Percentiles rank a stretch among this genome's conserved stretches.
Conservation (phyloP, 1,140 invertebrate species). For the Conus ventricosus region DNA sequence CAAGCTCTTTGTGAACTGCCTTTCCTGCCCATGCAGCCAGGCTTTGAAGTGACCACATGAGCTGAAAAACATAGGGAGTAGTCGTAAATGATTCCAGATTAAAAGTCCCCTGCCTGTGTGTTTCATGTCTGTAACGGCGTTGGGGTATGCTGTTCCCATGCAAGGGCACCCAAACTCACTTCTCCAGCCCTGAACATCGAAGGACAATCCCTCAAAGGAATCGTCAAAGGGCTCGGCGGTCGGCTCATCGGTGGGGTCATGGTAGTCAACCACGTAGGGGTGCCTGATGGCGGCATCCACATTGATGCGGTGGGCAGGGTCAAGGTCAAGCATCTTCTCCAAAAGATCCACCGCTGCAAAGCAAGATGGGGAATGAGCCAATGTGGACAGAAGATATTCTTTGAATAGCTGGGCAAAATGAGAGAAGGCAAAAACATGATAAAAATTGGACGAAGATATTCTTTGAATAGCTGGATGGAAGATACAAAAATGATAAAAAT, state of each 20-base stretch:
- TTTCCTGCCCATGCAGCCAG: too few relatives aligned
- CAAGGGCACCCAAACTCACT: conserved; percentile 75
- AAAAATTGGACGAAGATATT: not conserved
- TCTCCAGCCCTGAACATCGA: conserved; percentile 95
- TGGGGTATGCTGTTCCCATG: too few relatives aligned
- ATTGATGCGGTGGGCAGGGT: conserved; percentile 94
- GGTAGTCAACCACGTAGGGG: conserved; percentile 89
- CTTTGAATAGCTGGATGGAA: too few relatives aligned
- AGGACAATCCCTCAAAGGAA: conserved; percentile 95
- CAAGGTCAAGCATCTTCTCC: conserved; percentile 95
- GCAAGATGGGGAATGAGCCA: not conserved
- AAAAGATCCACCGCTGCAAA: conserved; percentile 90
- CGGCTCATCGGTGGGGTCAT: conserved; percentile 95
- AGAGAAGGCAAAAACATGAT: not conserved
- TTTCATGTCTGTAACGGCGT: too few relatives aligned
- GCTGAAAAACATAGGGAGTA: too few relatives aligned
- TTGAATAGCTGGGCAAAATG: too few relatives aligned
- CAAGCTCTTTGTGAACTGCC: too few relatives aligned
- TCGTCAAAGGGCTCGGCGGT: conserved; percentile 91
- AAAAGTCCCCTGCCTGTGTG: not conserved
- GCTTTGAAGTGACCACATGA: too few relatives aligned
- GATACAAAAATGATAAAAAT: too few relatives aligned
- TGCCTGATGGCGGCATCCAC: conserved; percentile 94
- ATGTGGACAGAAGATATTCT: not conserved
- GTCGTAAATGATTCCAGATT: not conserved